A percentile compares a stretch with the other conserved stretches of the same genome.
phyloP scores from a whole-genome alignment of 2,113 vertebrate genomes.

The Crocuta crocuta region DNA sequence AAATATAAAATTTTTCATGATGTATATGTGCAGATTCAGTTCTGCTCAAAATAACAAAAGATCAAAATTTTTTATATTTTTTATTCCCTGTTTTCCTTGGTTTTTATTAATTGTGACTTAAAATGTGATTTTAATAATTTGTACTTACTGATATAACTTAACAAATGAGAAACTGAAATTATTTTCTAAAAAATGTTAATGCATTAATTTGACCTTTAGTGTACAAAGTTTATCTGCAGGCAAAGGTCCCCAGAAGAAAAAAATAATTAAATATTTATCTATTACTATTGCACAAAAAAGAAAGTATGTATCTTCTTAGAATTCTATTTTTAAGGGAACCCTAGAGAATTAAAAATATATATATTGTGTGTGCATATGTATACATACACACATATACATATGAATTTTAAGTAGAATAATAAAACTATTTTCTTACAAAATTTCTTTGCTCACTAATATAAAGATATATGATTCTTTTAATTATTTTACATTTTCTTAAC shows the following conservation, averaged over 20 bases:
- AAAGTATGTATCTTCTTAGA: background rate
- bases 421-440: background rate
- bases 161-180: background rate
- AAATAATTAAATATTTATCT: background rate
- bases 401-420: background rate
- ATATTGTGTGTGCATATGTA: background rate
- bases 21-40: background rate
- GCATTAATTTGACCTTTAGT: background rate
- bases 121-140: background rate
- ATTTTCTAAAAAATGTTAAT: background rate
- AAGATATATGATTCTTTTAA: background rate
- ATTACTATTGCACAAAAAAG: background rate
- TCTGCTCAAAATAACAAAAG: background rate
- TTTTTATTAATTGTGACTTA: background rate
- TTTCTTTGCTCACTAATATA: conserved; percentile 10
- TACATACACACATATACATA: background rate
- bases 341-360: background rate
- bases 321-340: background rate
- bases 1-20: background rate
- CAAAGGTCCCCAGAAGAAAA: background rate
- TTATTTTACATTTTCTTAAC: background rate
- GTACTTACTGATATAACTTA: background rate
- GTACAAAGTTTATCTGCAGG: background rate
- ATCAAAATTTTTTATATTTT: background rate
- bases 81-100: background rate